Base-by-base conservation (phyloP, 2,113 vertebrate genomes). In the Oreocharis arfaki region DNA sequence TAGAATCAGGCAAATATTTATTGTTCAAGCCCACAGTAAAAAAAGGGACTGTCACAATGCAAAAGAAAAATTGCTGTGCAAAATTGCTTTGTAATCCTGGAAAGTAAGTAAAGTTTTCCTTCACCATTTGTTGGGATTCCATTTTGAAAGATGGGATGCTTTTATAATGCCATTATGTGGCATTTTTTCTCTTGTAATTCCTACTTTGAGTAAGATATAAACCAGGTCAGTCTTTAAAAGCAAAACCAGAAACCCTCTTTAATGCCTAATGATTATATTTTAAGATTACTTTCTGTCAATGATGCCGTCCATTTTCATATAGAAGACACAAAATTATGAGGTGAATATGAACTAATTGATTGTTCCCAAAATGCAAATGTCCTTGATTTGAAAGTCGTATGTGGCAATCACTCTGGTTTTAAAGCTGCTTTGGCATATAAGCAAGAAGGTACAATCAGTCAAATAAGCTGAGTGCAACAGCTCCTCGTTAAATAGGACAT, bases 271-370 rank as follows among this genome's bases (percentile, higher is more conserved):
- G 17, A 59, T 80, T 82, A 46, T 60, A 53, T 55, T 75, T 78
- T 85, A 10, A 87, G 87, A 92, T 91, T 92, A 39, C 12, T 23
- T 93, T 86, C 92, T 91, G 16, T 87, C 64, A 60, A 28, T 53
- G 27, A 52, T 77, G 44, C 11, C 7, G 13, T 79, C 42, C 12
- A 60, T 73, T 82, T 73, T 63, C 81, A 81, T 57, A 61, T 8
- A 60, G 69, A 89, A 84, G 52, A 52, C 30, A 76, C 63, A 81
- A 73, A 77, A 74, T 92, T 69, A 77, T 68, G 52, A 74, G 9
- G 35, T 89, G 70, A 94, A 56, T 37, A 84, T 87, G 56, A 94
- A 85, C 50, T 95, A 96, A 95, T 50, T 95, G 65, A 90, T 85
- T 86, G 53, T 39, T n/a, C 28, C 77, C 35, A 57, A 86, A 94